Percentiles rank a stretch among this genome's conserved stretches.
phyloP scores from a whole-genome alignment of 2,113 vertebrate genomes.

The Catharus minimus region DNA sequence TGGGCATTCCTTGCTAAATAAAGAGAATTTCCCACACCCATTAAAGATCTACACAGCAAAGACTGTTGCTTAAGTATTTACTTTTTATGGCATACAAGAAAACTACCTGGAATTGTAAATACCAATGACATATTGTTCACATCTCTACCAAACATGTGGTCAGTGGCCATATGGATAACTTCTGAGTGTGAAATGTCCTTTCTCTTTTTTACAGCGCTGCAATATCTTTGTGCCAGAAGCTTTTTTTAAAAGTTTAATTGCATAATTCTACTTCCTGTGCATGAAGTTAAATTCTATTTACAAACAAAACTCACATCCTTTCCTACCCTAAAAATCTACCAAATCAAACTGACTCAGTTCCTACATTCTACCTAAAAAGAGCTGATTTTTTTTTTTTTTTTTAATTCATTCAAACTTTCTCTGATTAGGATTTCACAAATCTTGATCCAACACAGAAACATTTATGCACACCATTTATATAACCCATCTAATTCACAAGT shows the following conservation, averaged over 20 bases:
- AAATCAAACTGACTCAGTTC: background rate
- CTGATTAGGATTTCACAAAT: background rate
- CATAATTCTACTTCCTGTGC: constrained; percentile 27
- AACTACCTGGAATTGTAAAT: constrained; percentile 71
- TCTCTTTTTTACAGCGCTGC: constrained; percentile 57
- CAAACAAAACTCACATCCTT: constrained; percentile 28
- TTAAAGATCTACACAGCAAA: constrained; percentile 65
- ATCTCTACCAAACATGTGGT: constrained; percentile 68
- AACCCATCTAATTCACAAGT: background rate
- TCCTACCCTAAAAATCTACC: background rate
- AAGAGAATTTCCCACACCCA: constrained; percentile 68
- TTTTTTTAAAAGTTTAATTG: constrained; percentile 47
- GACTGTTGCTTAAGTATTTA: constrained; percentile 54
- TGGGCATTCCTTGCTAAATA: constrained; percentile 69
- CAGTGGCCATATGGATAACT: constrained; percentile 68
- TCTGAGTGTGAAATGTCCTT: constrained; percentile 63
- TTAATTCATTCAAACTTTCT: background rate
- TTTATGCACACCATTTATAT: background rate
- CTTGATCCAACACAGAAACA: background rate
- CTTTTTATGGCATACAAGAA: constrained; percentile 69
- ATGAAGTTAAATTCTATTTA: constrained; percentile 48
- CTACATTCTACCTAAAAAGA: background rate
- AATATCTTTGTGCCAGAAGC: constrained; percentile 50
- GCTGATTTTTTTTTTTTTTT: no score
- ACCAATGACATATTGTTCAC: constrained; percentile 68